Evolutionary conservation across 2,113 vertebrate species (phyloP).

Genomic region (Machaerirhynchus nigripectus): DNA sequence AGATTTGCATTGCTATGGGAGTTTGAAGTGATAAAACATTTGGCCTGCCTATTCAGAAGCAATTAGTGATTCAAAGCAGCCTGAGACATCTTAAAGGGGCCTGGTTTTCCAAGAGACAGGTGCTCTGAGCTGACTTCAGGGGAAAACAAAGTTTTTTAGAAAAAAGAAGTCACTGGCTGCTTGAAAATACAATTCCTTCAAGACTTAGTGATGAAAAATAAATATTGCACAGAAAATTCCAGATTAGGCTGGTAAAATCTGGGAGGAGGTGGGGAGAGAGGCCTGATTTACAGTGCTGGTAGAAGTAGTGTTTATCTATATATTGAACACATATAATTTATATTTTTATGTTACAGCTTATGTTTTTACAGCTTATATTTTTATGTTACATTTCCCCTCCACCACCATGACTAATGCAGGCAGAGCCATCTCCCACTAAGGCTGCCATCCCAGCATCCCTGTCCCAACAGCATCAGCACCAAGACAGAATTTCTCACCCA

Average conservation of each 20-base stretch:
- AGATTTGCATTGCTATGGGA: constrained; percentile 57
- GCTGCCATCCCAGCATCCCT: neutral
- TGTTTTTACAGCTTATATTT: too few relatives aligned
- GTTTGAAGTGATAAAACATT: constrained; percentile 32
- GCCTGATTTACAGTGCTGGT: neutral
- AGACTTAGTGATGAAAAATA: neutral
- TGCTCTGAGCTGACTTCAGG: neutral
- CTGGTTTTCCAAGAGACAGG: neutral
- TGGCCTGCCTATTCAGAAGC: constrained; percentile 42
- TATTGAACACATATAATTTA: neutral
- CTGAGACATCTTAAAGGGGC: constrained; percentile 18
- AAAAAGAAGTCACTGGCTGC: neutral
- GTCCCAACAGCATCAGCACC: neutral
- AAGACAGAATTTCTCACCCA: neutral
- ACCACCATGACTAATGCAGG: neutral
- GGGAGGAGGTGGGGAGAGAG: neutral
- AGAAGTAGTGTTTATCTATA: neutral
- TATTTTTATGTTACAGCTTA: neutral
- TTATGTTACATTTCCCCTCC: neutral
- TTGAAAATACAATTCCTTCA: neutral
- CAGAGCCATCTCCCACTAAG: neutral
- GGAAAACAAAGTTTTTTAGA: neutral
- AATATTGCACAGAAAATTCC: neutral
- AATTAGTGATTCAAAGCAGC: constrained; percentile 35
- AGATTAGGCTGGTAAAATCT: neutral